Evolutionary conservation across 2,888 invertebrate species (phyloP).

Genomic region (Piscicola geometra): DNA sequence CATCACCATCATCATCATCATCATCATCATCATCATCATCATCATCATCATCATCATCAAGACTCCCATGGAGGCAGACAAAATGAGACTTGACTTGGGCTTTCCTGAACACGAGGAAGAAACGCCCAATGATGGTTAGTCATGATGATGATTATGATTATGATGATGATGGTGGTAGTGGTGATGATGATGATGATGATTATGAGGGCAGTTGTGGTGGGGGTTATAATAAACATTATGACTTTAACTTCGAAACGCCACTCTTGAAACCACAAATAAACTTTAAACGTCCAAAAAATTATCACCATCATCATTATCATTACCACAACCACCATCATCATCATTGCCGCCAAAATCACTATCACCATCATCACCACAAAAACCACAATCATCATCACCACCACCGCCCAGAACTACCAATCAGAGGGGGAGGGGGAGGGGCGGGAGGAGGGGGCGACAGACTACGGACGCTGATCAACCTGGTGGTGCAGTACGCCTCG

Average conservation of each 20-base stretch:
- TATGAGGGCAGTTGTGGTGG: no score
- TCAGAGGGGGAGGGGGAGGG: neutral
- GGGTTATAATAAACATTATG: no score
- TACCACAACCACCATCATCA: neutral
- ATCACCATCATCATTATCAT: no score
- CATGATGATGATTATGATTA: neutral
- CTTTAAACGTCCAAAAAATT: no score
- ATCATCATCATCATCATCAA: neutral
- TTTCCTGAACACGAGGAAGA: slow-evolving; percentile 33
- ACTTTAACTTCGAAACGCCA: no score
- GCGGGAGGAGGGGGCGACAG: neutral
- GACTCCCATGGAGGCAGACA: slow-evolving; percentile 13
- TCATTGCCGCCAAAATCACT: no score
- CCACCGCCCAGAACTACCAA: neutral
- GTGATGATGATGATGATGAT: no score
- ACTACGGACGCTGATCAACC: neutral
- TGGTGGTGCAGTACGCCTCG: slow-evolving; percentile 1
- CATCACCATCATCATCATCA: neutral
- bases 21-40: neutral
- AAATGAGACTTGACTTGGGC: slow-evolving; percentile 19
- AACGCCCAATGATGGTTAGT: slow-evolving; percentile 18
- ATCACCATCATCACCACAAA: no score
- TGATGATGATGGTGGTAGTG: no score
- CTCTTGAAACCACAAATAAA: no score
- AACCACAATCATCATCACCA: neutral